Evolutionary conservation across 2,797 vertebrate genomes (phyloP), one percentile per base, ranked within the genome.

Genomic region (Coluber constrictor): DNA sequence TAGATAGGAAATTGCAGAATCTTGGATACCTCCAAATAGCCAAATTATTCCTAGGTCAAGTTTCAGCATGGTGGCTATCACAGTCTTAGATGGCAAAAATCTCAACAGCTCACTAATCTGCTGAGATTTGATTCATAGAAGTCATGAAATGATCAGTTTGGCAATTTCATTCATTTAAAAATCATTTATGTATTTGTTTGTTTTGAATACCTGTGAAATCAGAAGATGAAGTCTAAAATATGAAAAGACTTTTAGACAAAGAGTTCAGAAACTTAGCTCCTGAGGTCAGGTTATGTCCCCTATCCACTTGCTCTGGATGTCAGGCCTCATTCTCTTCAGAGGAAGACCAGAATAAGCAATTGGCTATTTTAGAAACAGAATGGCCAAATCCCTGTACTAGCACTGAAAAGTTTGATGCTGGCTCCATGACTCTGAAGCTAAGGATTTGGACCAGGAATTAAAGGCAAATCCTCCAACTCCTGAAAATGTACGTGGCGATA

Each of bases 21-120:
- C 90, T 90, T 90, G 55, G 55, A 90, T 57, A 90, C n/a, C n/a
- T 74, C 89, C 29, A 90, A 15, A 66, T n/a, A 74, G 66, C 90
- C 61, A 20, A 90, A 51, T 70, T 66, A 63, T 47, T 90, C 63
- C 29, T 25, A 37, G 7, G 11, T 66, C 63, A 79, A 56, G 63
- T 29, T 56, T 29, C 55, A 43, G 23, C 29, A 66, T n/a, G 63
- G 13, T 66, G 11, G 63, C 63, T 66, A n/a, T 12, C 12, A 5
- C 27, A 66, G 61, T 29, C 27, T 29, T 29, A 63, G 61, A 66
- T n/a, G 61, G 63, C 63, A 66, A n/a, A n/a, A 66, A n/a, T n/a
- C 29, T 66, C 63, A 66, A 66, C 29, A 66, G 12, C n/a, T 66
- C 63, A 66, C 29, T 29, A 66, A n/a, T 66, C 29, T 3, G 9